Conservation (phyloP, 1,140 invertebrate genomes). For the Diabrotica virgifera region DNA sequence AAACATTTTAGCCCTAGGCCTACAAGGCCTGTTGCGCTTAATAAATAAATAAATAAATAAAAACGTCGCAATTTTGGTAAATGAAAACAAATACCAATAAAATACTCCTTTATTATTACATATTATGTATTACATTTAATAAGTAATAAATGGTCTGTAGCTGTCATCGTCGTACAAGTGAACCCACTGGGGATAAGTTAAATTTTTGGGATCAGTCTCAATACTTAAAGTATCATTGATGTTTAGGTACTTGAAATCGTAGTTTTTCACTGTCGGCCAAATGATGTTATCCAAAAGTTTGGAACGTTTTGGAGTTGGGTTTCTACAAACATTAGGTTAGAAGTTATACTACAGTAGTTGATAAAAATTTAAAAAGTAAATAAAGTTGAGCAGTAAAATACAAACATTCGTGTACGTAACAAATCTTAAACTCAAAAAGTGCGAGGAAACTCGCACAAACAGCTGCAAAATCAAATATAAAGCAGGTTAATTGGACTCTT, state of each 20-base stretch:
- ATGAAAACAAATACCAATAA: no score
- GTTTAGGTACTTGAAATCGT: constrained; percentile 18
- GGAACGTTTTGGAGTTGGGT: constrained; percentile 8
- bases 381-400: background rate
- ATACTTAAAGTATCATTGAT: constrained; percentile 19
- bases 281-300: constrained; percentile 19
- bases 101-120: no score
- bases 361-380: background rate
- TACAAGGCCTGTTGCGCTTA: no score
- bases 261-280: constrained; percentile 10
- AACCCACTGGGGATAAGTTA: constrained; percentile 52
- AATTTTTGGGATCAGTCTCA: constrained; percentile 52
- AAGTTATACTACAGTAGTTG: background rate
- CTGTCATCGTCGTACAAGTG: background rate
- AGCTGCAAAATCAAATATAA: no score
- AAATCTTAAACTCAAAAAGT: background rate
- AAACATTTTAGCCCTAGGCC: no score
- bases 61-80: no score
- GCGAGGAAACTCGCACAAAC: background rate
- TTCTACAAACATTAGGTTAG: constrained; percentile 6
- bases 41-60: no score
- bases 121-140: no score
- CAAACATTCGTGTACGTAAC: background rate
- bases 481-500: no score
- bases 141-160: background rate